A percentile compares a stretch with the other conserved stretches of the same genome.
Evolutionary conservation across 2,888 invertebrate genomes (phyloP).

Genomic region (Lasius platythorax): DNA sequence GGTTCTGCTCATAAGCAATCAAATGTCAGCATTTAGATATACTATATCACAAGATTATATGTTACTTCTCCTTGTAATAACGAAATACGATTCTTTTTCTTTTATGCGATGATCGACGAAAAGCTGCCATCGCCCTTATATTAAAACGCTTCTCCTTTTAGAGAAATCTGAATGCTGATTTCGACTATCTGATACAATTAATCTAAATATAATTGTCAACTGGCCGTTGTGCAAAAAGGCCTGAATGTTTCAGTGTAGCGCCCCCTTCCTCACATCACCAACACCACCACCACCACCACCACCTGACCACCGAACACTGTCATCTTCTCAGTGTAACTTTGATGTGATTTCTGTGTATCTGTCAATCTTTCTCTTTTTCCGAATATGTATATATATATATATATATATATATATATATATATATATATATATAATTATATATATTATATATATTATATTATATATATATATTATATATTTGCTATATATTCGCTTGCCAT

Average conservation of each 20-base stretch:
- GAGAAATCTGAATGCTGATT: slow-evolving; percentile 61
- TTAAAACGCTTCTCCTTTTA: not conserved
- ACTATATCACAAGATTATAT: not conserved
- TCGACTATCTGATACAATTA: slow-evolving; percentile 69
- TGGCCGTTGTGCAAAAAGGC: slow-evolving; percentile 82
- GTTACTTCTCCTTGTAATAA: not conserved
- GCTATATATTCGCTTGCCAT: slow-evolving; percentile 36
- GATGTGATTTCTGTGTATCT: slow-evolving; percentile 80
- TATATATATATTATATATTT: not conserved
- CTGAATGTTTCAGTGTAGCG: slow-evolving; percentile 85
- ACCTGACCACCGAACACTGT: slow-evolving; percentile 84
- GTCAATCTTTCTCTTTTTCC: slow-evolving; percentile 54
- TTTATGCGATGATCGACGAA: not conserved
- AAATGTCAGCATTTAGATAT: slow-evolving; percentile 56
- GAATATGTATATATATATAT: slow-evolving; percentile 24
- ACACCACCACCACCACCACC: slow-evolving; percentile 76
- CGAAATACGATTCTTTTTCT: not conserved
- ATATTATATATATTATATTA: too few relatives aligned
- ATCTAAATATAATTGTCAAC: slow-evolving; percentile 78
- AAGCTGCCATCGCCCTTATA: not conserved
- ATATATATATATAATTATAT: slow-evolving; percentile 35
- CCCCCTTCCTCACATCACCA: slow-evolving; percentile 84
- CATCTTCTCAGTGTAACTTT: slow-evolving; percentile 83
- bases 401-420: not conserved
- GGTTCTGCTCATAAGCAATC: slow-evolving; percentile 55